Conservation (phyloP, 2,888 invertebrate species). For the Pristionchus fissidentatus region DNA sequence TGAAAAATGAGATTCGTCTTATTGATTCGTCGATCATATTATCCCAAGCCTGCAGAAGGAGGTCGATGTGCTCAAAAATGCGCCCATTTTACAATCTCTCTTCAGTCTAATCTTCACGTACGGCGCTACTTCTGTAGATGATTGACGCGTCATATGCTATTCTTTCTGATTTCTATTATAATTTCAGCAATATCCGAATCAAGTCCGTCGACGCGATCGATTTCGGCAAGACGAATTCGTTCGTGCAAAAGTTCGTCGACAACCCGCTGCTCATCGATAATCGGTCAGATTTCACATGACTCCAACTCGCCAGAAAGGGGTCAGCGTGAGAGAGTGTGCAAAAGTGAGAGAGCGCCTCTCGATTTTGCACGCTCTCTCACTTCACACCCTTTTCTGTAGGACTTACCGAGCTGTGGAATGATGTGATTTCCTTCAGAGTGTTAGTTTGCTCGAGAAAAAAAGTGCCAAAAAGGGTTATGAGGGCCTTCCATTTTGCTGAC, state of each 20-base stretch:
- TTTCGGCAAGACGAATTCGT: slow-evolving; percentile 83
- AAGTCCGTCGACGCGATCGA: slow-evolving; percentile 84
- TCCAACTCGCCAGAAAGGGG: not conserved
- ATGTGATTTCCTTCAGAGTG: no score
- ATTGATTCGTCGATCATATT: no score
- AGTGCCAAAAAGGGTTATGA: no score
- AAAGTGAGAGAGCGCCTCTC: no score
- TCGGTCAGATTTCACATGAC: slow-evolving; percentile 77
- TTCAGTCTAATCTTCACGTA: no score
- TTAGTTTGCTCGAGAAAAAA: no score
- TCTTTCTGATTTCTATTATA: not conserved
- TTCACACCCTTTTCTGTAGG: no score
- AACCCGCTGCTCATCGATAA: slow-evolving; percentile 91
- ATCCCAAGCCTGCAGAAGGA: not conserved
- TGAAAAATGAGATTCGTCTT: no score
- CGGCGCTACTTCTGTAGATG: not conserved
- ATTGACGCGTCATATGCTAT: not conserved
- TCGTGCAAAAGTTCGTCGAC: slow-evolving; percentile 91
- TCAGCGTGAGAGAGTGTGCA: no score
- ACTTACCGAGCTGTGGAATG: no score
- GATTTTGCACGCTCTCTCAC: no score
- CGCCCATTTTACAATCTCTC: not conserved
- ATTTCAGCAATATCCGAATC: slow-evolving; percentile 82
- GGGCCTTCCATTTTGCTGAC: no score
- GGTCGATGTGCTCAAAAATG: not conserved